Conservation (phyloP, 1,140 invertebrate genomes). For the Bemisia tabaci region DNA sequence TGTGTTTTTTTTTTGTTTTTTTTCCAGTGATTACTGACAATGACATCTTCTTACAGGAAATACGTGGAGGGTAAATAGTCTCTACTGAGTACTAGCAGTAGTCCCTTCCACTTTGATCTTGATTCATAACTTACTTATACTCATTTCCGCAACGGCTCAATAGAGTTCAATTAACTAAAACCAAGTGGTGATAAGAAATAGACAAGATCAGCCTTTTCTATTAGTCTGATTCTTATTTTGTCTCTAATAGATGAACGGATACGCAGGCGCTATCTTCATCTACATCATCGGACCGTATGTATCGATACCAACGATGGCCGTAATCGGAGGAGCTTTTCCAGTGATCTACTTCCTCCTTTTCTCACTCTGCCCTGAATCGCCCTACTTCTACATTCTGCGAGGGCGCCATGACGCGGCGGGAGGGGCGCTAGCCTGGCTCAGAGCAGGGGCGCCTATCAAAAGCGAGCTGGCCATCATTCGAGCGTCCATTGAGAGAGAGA, state of each 20-base stretch:
- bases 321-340: constrained; percentile 31
- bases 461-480: background rate
- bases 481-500: background rate
- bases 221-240: no score
- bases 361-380: constrained; percentile 42
- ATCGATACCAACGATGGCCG: constrained; percentile 14
- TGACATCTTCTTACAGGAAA: no score
- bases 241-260: constrained; percentile 21
- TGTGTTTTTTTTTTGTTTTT: no score
- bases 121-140: no score
- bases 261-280: constrained; percentile 57
- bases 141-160: no score
- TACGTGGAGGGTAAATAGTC: no score
- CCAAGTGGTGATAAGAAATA: no score
- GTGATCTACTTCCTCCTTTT: constrained; percentile 35
- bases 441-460: constrained; percentile 2
- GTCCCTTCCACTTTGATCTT: no score
- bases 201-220: no score
- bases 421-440: constrained; percentile 34
- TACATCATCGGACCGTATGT: constrained; percentile 49
- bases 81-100: no score
- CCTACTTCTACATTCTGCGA: constrained; percentile 46
- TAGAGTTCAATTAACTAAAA: no score
- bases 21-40: no score
- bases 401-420: constrained; percentile 39